Evolutionary conservation across 1,140 invertebrate genomes (phyloP), one percentile per base, ranked within the genome.

Genomic region (Mylabris phalerata): DNA sequence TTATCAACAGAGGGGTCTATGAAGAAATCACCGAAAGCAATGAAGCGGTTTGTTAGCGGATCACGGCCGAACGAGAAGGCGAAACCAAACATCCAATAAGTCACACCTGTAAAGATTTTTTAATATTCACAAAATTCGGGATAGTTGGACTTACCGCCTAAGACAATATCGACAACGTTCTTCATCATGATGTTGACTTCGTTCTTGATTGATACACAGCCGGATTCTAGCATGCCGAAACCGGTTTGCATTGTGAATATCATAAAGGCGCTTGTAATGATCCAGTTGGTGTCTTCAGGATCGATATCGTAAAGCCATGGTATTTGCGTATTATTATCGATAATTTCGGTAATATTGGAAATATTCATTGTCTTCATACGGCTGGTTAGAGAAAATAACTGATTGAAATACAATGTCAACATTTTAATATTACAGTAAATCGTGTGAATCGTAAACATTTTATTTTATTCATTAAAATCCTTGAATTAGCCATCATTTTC

Each of bases 121-220:
- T 19, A 19, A 19, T 19, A 19, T 19, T 32, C 3, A 3, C 32
- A 32, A 32, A 3, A 19, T 19, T 19, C 1, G 19, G 19, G 19
- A 19, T 19, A 19, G 1, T 3, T 32, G 32, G 7, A 32, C 32
- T 32, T 32, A 32, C 92, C 93, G 10, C 94, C 94, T 2, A 97
- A 80, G 7, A 94, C 89, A 50, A 97, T 92, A 63, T 96, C 93
- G 1, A 92, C 89, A 0, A 94, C 85, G 68, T 96, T 96, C 73
- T 95, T 95, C 88, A 95, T 93, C 92, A 95, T 95, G n/a, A 95
- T 95, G 67, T 95, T 95, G 0, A 94, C 91, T 80, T 95, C 93
- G 68, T 95, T 95, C 75, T 95, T 96, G 27, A 92, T 80, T 1
- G 90, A 93, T 0, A 95, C 93, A 65, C 90, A 92, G 4, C 93